Percentiles rank a stretch among this genome's conserved stretches.
phyloP scores from a whole-genome alignment of 2,797 vertebrate species.

The Avahi laniger region DNA sequence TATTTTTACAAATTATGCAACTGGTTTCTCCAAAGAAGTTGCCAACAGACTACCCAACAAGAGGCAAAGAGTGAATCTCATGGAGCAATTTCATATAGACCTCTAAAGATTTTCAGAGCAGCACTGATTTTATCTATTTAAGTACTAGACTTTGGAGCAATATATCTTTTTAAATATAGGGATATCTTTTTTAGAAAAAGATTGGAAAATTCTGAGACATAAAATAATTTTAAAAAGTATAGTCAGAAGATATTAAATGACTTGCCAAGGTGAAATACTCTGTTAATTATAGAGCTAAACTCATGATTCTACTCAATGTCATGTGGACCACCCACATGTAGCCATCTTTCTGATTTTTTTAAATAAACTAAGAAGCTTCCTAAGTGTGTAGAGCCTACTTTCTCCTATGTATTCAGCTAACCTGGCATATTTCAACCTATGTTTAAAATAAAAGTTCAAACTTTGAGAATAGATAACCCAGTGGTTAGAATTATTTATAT shows the following conservation, averaged over 20 bases:
- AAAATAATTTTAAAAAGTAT: not conserved
- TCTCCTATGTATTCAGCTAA: not conserved
- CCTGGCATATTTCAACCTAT: not conserved
- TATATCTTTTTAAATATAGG: not conserved
- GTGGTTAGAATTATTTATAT: not conserved
- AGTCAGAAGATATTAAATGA: not conserved
- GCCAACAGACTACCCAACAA: not conserved
- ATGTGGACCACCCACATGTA: not conserved
- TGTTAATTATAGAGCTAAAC: not conserved
- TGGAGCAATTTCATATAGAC: not conserved
- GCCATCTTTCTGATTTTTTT: not conserved
- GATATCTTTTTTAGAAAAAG: not conserved
- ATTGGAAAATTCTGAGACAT: not conserved
- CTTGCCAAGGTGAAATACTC: not conserved
- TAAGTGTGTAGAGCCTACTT: not conserved
- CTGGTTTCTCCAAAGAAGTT: not conserved
- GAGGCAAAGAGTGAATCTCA: not conserved
- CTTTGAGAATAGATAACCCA: not conserved
- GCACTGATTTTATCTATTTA: not conserved
- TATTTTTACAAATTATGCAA: constrained; percentile 16
- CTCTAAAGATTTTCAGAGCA: not conserved
- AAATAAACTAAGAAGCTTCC: not conserved
- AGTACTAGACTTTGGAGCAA: not conserved
- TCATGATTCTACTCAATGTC: not conserved
- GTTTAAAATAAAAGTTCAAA: constrained; percentile 39